Percentiles rank a stretch among this genome's conserved stretches.
Evolutionary conservation across 2,888 invertebrate species (phyloP).

Genomic region (Cylindroiulus punctatus): DNA sequence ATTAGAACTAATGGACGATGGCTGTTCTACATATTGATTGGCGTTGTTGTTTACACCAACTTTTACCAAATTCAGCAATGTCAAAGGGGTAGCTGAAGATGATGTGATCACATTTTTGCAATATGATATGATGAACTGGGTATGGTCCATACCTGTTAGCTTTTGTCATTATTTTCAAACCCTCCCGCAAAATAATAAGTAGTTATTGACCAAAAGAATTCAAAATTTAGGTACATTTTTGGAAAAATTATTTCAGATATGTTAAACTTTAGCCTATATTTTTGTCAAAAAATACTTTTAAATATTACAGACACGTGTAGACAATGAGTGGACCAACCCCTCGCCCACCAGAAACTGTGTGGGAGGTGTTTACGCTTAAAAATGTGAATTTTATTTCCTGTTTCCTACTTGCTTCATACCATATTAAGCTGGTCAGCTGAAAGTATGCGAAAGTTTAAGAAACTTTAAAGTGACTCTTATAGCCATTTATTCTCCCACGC

Average conservation of each 20-base stretch:
- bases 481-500: neutral
- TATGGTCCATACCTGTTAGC: too few species aligned
- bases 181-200: too few species aligned
- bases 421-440: neutral
- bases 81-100: too few species aligned
- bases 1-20: neutral
- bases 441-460: neutral
- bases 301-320: neutral
- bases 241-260: too few species aligned
- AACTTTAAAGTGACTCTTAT: neutral
- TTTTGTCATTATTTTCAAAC: too few species aligned
- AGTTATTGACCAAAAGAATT: too few species aligned
- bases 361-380: neutral
- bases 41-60: neutral
- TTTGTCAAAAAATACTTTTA: too few species aligned
- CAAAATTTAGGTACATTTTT: too few species aligned
- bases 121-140: too few species aligned
- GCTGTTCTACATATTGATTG: neutral
- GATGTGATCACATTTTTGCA: too few species aligned
- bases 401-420: neutral
- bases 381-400: neutral
- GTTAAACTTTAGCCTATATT: too few species aligned
- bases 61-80: too few species aligned
- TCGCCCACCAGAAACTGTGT: neutral
- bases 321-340: neutral